Conservation (phyloP, 2,888 invertebrate genomes). For the Pandemis corylana region DNA sequence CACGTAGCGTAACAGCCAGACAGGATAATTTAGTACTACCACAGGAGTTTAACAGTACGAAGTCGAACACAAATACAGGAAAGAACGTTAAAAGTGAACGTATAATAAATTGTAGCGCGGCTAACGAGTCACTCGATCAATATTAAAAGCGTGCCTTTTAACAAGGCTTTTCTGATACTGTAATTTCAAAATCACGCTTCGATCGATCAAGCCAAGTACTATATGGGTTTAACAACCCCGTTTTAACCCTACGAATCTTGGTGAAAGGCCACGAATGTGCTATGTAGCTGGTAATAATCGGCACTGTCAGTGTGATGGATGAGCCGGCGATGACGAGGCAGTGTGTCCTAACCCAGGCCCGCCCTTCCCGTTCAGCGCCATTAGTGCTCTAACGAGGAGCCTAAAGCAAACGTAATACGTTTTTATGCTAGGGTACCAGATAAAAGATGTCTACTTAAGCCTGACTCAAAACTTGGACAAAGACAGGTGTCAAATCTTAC, state of each 20-base stretch:
- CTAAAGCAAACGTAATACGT: constrained; percentile 41
- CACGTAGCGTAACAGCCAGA: constrained; percentile 26
- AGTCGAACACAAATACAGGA: constrained; percentile 13
- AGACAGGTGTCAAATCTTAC: not conserved
- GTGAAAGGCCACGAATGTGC: constrained; percentile 55
- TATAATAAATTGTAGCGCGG: not conserved
- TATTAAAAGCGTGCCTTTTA: constrained; percentile 12
- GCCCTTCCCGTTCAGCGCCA: constrained; percentile 51
- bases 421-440: not conserved
- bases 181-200: constrained; percentile 22
- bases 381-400: constrained; percentile 51
- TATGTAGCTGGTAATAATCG: constrained; percentile 67
- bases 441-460: not conserved
- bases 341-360: constrained; percentile 51
- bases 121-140: not conserved
- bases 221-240: constrained; percentile 55
- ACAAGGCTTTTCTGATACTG: constrained; percentile 16
- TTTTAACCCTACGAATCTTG: constrained; percentile 57
- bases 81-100: constrained; percentile 14
- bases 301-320: constrained; percentile 78
- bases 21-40: constrained; percentile 29
- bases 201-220: constrained; percentile 37
- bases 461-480: not conserved
- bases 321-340: constrained; percentile 69
- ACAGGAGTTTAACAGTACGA: constrained; percentile 14